These are phyloP conservation scores for Anoplius nigerrimus DNA, from an alignment of 2,888 invertebrate genomes.

Conservation along the genomic window DNA sequence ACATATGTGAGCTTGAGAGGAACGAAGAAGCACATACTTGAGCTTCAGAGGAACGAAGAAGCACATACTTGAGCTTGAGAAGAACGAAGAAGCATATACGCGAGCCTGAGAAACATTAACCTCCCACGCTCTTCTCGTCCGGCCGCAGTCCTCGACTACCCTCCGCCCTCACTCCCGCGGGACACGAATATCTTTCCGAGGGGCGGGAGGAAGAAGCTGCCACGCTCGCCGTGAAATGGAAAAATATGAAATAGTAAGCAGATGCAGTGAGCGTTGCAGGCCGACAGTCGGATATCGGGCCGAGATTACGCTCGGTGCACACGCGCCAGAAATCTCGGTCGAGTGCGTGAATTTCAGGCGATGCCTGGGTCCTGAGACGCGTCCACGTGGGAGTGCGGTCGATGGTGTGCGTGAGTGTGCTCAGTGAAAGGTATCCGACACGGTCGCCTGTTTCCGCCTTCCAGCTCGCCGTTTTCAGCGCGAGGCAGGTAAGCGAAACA, in stretches of 20 bases:
- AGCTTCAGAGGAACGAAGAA: too few species aligned
- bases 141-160: not conserved
- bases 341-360: constrained; percentile 4
- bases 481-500: too few species aligned
- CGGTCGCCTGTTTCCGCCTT: too few species aligned
- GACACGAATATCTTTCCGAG: constrained; percentile 28
- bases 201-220: constrained; percentile 18
- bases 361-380: not conserved
- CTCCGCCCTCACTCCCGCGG: constrained; percentile 2
- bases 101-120: too few species aligned
- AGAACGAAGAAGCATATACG: too few species aligned
- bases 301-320: constrained; percentile 20
- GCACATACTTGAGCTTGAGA: too few species aligned
- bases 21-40: too few species aligned
- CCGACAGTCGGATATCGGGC: constrained; percentile 29
- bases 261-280: constrained; percentile 32
- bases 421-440: too few species aligned
- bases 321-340: not conserved
- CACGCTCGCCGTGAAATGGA: constrained; percentile 18
- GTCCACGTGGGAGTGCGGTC: not conserved
- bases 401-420: too few species aligned
- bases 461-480: too few species aligned
- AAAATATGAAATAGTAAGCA: constrained; percentile 34
- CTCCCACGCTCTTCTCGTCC: too few species aligned
- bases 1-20: too few species aligned